Evolutionary conservation across 1,140 invertebrate species (phyloP).

Genomic region (Habropoda laboriosa): DNA sequence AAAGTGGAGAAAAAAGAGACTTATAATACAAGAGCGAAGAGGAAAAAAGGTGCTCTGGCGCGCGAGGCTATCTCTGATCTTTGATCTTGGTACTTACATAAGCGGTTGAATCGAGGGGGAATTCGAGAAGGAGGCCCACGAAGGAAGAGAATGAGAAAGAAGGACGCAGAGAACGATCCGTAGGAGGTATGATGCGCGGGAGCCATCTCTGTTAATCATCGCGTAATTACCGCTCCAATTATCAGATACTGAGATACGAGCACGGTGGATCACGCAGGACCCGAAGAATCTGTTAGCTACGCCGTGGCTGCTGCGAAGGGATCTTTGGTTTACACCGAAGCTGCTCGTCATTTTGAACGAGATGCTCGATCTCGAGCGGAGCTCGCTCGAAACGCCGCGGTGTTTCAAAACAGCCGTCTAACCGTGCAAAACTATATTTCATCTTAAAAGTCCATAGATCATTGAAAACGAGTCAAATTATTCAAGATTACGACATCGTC

Average conservation of each 20-base stretch:
- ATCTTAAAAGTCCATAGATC: no score
- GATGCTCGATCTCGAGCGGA: conserved; percentile 38
- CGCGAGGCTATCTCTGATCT: conserved; percentile 72
- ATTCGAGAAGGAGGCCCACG: not conserved
- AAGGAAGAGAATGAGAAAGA: conserved; percentile 6
- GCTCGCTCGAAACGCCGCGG: conserved; percentile 30
- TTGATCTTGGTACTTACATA: conserved; percentile 60
- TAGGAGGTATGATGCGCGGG: conserved; percentile 77
- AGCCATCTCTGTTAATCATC: conserved; percentile 82
- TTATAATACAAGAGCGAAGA: conserved; percentile 39
- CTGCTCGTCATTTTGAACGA: conserved; percentile 44
- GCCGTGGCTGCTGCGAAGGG: conserved; percentile 18
- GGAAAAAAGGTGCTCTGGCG: conserved; percentile 42
- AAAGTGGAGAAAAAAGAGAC: not conserved
- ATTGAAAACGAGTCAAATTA: no score
- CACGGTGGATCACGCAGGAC: conserved; percentile 38
- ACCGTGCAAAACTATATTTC: no score
- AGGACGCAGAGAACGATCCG: conserved; percentile 47
- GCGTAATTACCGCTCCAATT: conserved; percentile 81
- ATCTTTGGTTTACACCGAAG: conserved; percentile 41
- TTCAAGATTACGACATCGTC: no score
- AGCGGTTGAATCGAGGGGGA: conserved; percentile 31
- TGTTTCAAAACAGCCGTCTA: no score
- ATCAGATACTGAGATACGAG: conserved; percentile 80
- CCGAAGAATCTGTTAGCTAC: conserved; percentile 73